A percentile compares a stretch with the other conserved stretches of the same genome.
Conservation (phyloP, 1,140 invertebrate genomes). For the Calliphora vicina region DNA sequence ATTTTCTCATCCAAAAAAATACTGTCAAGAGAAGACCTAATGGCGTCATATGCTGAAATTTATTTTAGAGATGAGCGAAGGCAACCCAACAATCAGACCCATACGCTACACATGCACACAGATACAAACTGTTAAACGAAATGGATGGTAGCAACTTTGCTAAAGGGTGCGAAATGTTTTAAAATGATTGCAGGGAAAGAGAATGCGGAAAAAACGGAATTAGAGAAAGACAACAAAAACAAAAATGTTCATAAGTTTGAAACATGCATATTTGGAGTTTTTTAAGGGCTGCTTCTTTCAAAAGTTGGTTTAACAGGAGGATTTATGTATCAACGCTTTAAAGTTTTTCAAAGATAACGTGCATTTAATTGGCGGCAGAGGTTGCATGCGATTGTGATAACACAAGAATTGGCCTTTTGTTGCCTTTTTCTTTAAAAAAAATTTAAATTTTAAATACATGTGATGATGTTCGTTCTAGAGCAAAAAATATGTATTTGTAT, state of each 20-base stretch:
- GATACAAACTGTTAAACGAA: no score
- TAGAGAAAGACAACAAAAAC: neutral
- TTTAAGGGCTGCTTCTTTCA: neutral
- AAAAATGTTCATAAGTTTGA: neutral
- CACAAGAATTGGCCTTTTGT: neutral
- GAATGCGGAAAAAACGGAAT: neutral
- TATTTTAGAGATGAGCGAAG: conserved; percentile 58
- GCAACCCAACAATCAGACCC: no score
- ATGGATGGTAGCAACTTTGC: neutral
- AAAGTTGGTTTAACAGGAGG: conserved; percentile 44
- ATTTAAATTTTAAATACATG: neutral
- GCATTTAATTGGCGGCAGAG: conserved; percentile 59
- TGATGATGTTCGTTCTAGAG: neutral
- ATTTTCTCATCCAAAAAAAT: conserved; percentile 18
- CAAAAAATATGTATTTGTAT: neutral
- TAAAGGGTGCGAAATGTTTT: neutral
- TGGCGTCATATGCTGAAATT: conserved; percentile 61
- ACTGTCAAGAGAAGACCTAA: conserved; percentile 49
- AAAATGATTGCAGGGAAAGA: neutral
- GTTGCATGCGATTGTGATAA: neutral
- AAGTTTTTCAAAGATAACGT: conserved; percentile 62
- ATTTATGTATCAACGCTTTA: conserved; percentile 64
- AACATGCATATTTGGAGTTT: neutral
- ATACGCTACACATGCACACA: no score
- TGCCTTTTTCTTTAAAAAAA: neutral